Percentiles rank a stretch among this genome's conserved stretches.
phyloP scores from a whole-genome alignment of 2,797 vertebrate genomes.

The Hipposideros larvatus region DNA sequence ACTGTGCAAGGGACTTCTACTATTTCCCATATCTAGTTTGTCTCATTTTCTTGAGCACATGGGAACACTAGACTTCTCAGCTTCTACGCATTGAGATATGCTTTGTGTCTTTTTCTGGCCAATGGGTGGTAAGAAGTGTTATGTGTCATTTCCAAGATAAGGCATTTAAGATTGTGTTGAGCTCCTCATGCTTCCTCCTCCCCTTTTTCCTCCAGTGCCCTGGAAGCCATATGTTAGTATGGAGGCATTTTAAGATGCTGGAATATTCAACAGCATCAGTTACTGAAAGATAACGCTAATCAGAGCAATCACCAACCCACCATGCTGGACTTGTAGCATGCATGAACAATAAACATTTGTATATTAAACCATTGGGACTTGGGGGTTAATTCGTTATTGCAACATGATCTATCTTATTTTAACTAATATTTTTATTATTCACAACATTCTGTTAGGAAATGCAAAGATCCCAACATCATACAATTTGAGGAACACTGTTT shows the following conservation, averaged over 20 bases:
- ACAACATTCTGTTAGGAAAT: background rate
- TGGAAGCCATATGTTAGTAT: background rate
- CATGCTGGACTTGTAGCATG: background rate
- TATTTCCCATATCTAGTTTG: background rate
- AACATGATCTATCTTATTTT: background rate
- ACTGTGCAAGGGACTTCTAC: background rate
- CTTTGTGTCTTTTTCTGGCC: background rate
- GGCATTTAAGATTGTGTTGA: background rate
- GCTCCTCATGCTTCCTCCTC: background rate
- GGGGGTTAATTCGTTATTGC: background rate
- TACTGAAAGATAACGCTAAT: constrained; percentile 18
- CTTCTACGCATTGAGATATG: background rate
- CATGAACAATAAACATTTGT: constrained; percentile 9
- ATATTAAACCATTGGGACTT: background rate
- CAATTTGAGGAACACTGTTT: background rate
- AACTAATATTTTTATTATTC: constrained; percentile 18
- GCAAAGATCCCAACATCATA: background rate
- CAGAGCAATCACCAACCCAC: background rate
- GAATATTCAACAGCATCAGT: background rate
- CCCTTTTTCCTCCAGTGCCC: background rate
- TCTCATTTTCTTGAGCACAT: background rate
- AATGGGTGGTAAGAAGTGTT: background rate
- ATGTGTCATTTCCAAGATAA: constrained; percentile 6
- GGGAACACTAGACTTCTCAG: background rate
- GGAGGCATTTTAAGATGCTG: background rate